Conservation (phyloP, 1,140 invertebrate genomes). For the Cydia fagiglandana region DNA sequence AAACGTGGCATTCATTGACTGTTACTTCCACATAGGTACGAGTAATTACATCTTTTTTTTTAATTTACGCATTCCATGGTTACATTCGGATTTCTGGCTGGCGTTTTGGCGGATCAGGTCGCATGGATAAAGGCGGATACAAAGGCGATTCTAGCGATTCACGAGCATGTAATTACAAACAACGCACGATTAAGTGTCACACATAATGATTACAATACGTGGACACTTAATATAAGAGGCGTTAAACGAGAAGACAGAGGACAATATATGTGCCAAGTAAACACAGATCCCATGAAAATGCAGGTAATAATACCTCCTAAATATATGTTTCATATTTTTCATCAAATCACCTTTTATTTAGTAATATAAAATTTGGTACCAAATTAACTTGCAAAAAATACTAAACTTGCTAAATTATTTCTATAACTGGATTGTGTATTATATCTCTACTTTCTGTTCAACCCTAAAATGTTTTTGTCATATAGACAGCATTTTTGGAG, state of each 20-base stretch:
- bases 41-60: slow-evolving; percentile 1
- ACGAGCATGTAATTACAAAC: slow-evolving; percentile 95
- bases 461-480: slow-evolving; percentile 11
- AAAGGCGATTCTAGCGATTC: slow-evolving; percentile 94
- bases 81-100: slow-evolving; percentile 23
- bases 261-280: slow-evolving; percentile 95
- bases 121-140: slow-evolving; percentile 96
- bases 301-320: slow-evolving; percentile 81
- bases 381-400: no score
- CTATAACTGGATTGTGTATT: background rate
- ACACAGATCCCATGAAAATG: slow-evolving; percentile 96
- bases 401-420: background rate
- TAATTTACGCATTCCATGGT: slow-evolving; percentile 17
- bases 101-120: slow-evolving; percentile 82
- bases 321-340: background rate
- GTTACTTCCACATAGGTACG: background rate
- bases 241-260: slow-evolving; percentile 92
- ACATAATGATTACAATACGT: slow-evolving; percentile 92
- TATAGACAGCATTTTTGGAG: slow-evolving; percentile 92
- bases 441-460: background rate
- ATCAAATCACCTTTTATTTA: background rate
- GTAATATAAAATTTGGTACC: no score
- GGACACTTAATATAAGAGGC: slow-evolving; percentile 91
- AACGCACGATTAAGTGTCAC: slow-evolving; percentile 91
- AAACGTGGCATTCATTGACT: slow-evolving; percentile 28